Conservation (phyloP, 2,888 invertebrate species). For the Chouioia cunea region DNA sequence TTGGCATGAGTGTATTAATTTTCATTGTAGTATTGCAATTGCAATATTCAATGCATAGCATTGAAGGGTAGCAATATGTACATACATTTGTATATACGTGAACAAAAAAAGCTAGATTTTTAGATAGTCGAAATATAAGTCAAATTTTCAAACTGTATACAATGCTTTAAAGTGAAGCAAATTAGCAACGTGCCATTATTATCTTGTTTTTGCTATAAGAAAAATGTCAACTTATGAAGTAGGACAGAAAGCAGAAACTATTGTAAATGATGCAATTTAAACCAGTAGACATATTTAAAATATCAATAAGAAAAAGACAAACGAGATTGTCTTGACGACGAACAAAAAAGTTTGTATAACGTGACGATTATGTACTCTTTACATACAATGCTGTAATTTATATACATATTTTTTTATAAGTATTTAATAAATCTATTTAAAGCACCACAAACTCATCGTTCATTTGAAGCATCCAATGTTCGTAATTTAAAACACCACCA, state of each 20-base stretch:
- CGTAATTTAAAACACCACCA: not conserved
- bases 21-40: no score
- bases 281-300: slow-evolving; percentile 24
- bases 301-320: not conserved
- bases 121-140: slow-evolving; percentile 25
- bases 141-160: slow-evolving; percentile 16
- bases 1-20: no score
- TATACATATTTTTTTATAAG: slow-evolving; percentile 68
- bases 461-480: not conserved
- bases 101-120: slow-evolving; percentile 6
- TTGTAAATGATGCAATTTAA: slow-evolving; percentile 20
- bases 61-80: no score
- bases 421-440: slow-evolving; percentile 65
- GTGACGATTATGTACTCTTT: slow-evolving; percentile 60
- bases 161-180: slow-evolving; percentile 26
- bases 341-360: slow-evolving; percentile 14
- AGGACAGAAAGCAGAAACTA: slow-evolving; percentile 1
- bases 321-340: not conserved
- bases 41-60: no score
- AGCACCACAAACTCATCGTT: slow-evolving; percentile 5
- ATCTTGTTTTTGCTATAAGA: slow-evolving; percentile 10
- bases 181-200: slow-evolving; percentile 5
- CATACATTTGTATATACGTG: slow-evolving; percentile 24
- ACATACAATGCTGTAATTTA: slow-evolving; percentile 64
- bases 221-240: slow-evolving; percentile 28